A percentile compares a stretch with the other conserved stretches of the same genome.
Conservation (phyloP, 2,888 invertebrate genomes). For the Synanthedon tipuliformis region DNA sequence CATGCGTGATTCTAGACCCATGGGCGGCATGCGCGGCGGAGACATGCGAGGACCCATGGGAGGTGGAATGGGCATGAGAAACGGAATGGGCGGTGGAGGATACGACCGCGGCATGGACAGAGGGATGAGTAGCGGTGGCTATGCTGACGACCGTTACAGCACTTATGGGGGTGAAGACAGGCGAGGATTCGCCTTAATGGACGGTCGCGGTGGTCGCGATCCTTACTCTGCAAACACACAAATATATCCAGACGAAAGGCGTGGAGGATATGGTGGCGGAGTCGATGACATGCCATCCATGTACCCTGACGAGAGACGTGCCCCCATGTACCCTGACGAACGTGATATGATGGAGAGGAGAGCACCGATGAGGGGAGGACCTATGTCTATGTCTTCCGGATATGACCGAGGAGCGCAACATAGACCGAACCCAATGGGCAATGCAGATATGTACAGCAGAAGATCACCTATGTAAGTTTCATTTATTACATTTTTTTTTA, state of each 20-base stretch:
- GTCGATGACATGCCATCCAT: conserved; percentile 11
- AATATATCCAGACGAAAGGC: conserved; percentile 35
- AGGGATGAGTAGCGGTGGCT: conserved; percentile 21
- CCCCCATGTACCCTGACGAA: conserved; percentile 48
- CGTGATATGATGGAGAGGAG: conserved; percentile 50
- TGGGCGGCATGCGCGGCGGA: conserved; percentile 40
- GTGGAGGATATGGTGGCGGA: conserved; percentile 17
- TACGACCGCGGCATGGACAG: conserved; percentile 44
- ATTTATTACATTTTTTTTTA: neutral
- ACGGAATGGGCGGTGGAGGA: conserved; percentile 31
- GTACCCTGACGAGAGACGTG: conserved; percentile 33
- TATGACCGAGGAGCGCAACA: conserved; percentile 45
- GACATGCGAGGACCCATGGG: conserved; percentile 66
- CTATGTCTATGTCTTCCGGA: conserved; percentile 29
- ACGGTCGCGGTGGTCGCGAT: conserved; percentile 37
- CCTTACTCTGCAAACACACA: conserved; percentile 44
- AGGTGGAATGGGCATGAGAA: conserved; percentile 51
- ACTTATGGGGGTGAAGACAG: conserved; percentile 57
- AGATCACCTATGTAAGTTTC: conserved; percentile 47
- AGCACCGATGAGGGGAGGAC: conserved; percentile 24
- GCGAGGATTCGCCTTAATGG: conserved; percentile 55
- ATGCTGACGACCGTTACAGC: conserved; percentile 55
- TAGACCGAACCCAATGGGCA: conserved; percentile 40
- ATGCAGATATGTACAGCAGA: conserved; percentile 63
- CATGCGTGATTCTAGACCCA: conserved; percentile 13